Percentiles rank a stretch among this genome's conserved stretches.
These are phyloP conservation scores for Hirtodrosophila trivittata DNA, from an alignment of 2,888 invertebrate species.

Conservation along the genomic window DNA sequence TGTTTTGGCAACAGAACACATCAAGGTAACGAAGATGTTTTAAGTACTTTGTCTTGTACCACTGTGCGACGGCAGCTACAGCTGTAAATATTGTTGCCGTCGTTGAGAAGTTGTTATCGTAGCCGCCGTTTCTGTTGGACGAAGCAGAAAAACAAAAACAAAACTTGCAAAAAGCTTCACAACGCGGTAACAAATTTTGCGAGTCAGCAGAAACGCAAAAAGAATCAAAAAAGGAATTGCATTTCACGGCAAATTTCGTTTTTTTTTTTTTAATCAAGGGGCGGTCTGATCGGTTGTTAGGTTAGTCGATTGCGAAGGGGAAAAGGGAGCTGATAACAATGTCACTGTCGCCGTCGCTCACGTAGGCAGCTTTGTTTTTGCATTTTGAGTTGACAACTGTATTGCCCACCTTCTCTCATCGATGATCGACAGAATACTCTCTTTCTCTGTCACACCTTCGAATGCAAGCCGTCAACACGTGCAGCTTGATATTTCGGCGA, in stretches of 20 bases:
- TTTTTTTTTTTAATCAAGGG: constrained; percentile 61
- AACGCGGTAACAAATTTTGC: constrained; percentile 72
- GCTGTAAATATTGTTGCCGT: constrained; percentile 76
- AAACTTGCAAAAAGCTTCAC: constrained; percentile 48
- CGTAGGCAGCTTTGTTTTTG: constrained; percentile 74
- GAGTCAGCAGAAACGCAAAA: constrained; percentile 66
- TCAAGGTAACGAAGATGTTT: too few relatives aligned
- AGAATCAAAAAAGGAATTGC: constrained; percentile 74
- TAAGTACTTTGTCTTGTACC: too few relatives aligned
- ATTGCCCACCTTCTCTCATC: constrained; percentile 14
- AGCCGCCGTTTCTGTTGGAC: constrained; percentile 53
- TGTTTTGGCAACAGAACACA: too few relatives aligned
- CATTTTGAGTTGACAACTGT: constrained; percentile 62
- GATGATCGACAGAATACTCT: constrained; percentile 40
- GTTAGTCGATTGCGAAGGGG: constrained; percentile 28
- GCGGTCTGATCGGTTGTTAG: constrained; percentile 37
- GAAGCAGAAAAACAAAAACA: constrained; percentile 53
- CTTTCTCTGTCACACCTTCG: constrained; percentile 12
- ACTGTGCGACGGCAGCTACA: constrained; percentile 71
- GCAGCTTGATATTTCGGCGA: constrained; percentile 53
- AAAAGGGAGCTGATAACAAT: constrained; percentile 13
- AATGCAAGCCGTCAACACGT: constrained; percentile 56
- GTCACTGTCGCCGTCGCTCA: constrained; percentile 52
- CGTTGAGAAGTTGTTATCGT: constrained; percentile 78
- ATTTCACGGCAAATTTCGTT: constrained; percentile 72